phyloP scores from a whole-genome alignment of 2,797 vertebrate species.

The Sparidentex hasta region DNA sequence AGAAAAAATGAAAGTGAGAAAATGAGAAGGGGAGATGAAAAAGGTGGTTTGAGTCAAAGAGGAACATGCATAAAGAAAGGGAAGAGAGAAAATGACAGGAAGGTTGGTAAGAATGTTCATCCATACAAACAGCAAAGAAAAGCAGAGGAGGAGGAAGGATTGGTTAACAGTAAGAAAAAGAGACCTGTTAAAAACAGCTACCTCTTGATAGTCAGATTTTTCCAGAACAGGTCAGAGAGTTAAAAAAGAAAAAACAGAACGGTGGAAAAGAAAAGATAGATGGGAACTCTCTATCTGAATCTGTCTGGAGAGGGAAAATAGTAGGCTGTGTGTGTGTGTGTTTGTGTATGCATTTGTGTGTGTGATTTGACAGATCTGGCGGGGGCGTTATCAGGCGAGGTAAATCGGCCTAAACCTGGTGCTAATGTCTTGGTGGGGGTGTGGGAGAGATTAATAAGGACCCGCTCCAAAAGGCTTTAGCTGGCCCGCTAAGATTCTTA shows the following conservation, averaged over 20 bases:
- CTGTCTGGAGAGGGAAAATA: conserved; percentile 38
- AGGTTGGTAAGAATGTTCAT: background rate
- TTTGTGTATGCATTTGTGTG: conserved; percentile 41
- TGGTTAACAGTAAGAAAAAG: background rate
- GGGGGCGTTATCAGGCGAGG: conserved; percentile 85
- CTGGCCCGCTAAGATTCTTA: conserved; percentile 93
- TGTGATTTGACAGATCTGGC: conserved; percentile 81
- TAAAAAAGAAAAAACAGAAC: background rate
- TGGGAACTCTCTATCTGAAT: conserved; percentile 17
- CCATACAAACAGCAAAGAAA: background rate
- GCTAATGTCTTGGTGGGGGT: conserved; percentile 90
- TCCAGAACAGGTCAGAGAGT: background rate
- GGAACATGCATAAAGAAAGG: background rate
- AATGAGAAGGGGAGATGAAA: background rate
- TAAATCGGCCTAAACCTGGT: conserved; percentile 94
- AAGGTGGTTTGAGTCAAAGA: background rate
- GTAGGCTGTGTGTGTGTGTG: conserved; percentile 35
- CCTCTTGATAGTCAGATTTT: background rate
- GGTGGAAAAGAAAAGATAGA: conserved; percentile 1
- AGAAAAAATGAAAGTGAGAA: background rate
- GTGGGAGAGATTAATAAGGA: conserved; percentile 96
- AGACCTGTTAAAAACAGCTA: background rate
- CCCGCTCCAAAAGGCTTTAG: conserved; percentile 92
- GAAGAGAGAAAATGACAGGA: background rate
- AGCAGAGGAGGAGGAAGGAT: background rate